A percentile compares a stretch with the other conserved stretches of the same genome.
These are phyloP conservation scores for Hyles euphorbiae DNA, from an alignment of 1,140 invertebrate genomes.

Conservation along the genomic window DNA sequence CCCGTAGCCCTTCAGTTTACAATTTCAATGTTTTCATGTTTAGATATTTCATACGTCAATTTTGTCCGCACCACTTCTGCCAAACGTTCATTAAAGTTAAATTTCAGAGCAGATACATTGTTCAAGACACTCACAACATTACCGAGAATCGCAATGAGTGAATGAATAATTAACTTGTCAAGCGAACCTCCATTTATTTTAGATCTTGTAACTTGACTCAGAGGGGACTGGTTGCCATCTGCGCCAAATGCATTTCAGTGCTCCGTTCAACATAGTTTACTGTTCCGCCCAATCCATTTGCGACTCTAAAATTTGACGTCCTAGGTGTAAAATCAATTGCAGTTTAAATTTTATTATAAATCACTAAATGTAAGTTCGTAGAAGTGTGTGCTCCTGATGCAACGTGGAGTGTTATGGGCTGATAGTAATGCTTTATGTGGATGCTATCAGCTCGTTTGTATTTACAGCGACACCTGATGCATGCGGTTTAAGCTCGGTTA, in stretches of 20 bases:
- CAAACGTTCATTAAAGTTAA: not conserved
- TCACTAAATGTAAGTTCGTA: conserved; percentile 9
- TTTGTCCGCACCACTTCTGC: too few species aligned
- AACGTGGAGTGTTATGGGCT: conserved; percentile 10
- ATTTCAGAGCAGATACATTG: not conserved
- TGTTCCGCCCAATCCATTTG: not conserved
- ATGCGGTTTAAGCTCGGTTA: conserved; percentile 8
- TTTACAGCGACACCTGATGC: not conserved
- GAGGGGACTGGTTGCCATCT: conserved; percentile 28
- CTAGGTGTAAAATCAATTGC: not conserved
- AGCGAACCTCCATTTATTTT: conserved; percentile 31
- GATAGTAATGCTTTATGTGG: not conserved
- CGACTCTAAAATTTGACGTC: not conserved
- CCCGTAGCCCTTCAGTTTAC: too few species aligned
- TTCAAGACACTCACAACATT: too few species aligned
- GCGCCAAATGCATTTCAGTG: conserved; percentile 31
- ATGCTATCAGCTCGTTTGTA: not conserved
- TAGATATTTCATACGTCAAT: too few species aligned
- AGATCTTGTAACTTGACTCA: conserved; percentile 21
- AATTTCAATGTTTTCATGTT: too few species aligned
- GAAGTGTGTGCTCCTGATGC: conserved; percentile 10
- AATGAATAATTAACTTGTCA: conserved; percentile 51
- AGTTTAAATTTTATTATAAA: conserved; percentile 1
- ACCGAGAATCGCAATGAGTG: conserved; percentile 4
- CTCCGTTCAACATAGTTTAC: conserved; percentile 1